A percentile compares a stretch with the other conserved stretches of the same genome.
Conservation (phyloP, 2,888 invertebrate species). For the Mystacides longicornis region DNA sequence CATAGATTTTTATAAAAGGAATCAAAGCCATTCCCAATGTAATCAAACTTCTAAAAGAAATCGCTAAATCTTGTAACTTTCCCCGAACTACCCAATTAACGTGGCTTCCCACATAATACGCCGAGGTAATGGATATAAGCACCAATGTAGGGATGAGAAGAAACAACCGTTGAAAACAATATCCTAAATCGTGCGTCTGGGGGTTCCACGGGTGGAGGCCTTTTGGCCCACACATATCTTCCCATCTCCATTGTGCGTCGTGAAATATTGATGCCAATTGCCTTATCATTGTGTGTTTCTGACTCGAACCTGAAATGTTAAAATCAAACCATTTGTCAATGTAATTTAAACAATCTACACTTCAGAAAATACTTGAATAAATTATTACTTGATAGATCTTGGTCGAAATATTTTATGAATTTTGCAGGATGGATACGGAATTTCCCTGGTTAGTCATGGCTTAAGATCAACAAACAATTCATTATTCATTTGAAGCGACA, state of each 20-base stretch:
- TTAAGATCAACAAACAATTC: no score
- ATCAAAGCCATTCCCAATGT: conserved; percentile 56
- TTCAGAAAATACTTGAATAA: no score
- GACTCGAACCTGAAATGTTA: neutral
- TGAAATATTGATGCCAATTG: conserved; percentile 3
- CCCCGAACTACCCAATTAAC: conserved; percentile 56
- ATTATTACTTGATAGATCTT: no score
- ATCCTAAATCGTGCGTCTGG: conserved; percentile 64
- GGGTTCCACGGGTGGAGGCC: conserved; percentile 65
- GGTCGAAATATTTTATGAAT: no score
- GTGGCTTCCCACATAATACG: conserved; percentile 70
- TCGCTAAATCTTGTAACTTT: conserved; percentile 52
- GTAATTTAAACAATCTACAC: no score
- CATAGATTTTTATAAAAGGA: conserved; percentile 63
- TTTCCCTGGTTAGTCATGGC: no score
- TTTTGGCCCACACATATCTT: conserved; percentile 65
- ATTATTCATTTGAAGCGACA: no score
- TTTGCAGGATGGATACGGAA: no score
- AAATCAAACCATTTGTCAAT: no score
- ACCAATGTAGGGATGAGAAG: conserved; percentile 69
- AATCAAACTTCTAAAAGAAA: conserved; percentile 57
- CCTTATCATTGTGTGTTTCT: conserved; percentile 3
- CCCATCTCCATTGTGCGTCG: conserved; percentile 59
- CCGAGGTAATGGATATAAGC: conserved; percentile 68
- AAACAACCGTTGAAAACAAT: conserved; percentile 79